Conservation (phyloP, 2,888 invertebrate genomes). For the Tigriopus californicus region DNA sequence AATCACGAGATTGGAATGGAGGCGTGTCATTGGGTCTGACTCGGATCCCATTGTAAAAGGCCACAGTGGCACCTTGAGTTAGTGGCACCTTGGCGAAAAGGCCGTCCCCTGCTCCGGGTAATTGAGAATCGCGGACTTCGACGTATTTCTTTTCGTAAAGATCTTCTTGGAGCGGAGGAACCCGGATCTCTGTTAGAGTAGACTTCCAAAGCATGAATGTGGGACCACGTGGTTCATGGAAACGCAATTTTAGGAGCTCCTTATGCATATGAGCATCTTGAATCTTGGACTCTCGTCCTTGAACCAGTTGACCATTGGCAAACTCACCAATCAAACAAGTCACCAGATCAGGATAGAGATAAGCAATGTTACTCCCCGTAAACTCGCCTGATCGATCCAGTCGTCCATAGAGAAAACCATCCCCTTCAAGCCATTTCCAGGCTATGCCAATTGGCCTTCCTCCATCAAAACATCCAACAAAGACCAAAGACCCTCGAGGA, state of each 20-base stretch:
- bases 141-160: background rate
- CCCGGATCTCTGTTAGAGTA: background rate
- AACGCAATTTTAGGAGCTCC: background rate
- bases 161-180: background rate
- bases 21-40: background rate
- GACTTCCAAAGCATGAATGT: background rate
- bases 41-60: constrained; percentile 1
- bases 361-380: background rate
- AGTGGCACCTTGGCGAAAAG: background rate
- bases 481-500: background rate
- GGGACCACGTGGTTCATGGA: background rate
- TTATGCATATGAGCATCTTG: background rate
- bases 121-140: background rate
- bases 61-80: background rate
- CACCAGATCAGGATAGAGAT: background rate
- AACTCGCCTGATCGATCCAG: background rate
- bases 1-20: background rate
- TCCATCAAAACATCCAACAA: background rate
- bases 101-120: background rate
- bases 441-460: background rate
- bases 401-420: background rate
- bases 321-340: background rate
- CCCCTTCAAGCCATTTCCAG: background rate
- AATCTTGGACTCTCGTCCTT: background rate
- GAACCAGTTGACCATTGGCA: background rate